Base-by-base conservation (phyloP, 1,140 invertebrate genomes). In the Drosophila sproati region DNA sequence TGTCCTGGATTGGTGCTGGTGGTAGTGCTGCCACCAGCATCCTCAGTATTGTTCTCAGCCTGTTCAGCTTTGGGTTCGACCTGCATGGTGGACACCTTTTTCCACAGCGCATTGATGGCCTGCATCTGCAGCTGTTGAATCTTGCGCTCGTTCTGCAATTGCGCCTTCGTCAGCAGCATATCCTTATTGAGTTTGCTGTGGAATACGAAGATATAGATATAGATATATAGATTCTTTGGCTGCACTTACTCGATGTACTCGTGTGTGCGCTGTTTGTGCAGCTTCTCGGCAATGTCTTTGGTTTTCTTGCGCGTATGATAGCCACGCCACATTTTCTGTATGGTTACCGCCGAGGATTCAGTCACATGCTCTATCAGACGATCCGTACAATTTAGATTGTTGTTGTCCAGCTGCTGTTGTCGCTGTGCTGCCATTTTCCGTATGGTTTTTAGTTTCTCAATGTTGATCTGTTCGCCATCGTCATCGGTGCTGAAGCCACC, bases 251-350 rank as follows among this genome's bases (percentile, higher is more conserved):
- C 94, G 78, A 98, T 97, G 91, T 98, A 97, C 83, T 98, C 96
- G 82, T 97, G 95, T 5, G 96, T 96, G 79, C 97, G 94, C 60
- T 96, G 95, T 66, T 95, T 95, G 78, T 98, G 95, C 4, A 98
- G 95, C 32, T 96, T 96, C 80, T 97, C 95, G 56, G 96, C 94
- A 91, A 96, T 93, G 91, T 96, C 94, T 55, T 95, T 87, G 3
- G 96, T 96, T 85, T 96, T 95, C 77, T 97, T 96, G 76, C 97
- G 93, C 20, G 96, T 96, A 48, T 95, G 94, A 93, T 97, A 98
- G 0, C 98, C 97, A 45, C 97, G 93, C 98, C 97, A 98, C 91
- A 96, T 95, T 90, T 96, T 96, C 93, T 98, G 98, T 86, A 98
- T 98, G 34, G 95, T 95, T 29, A 96, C 94, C 0, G 97, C 97